Evolutionary conservation across 1,140 invertebrate genomes (phyloP), one percentile per base, ranked within the genome.

Genomic region (Pachyrhynchus sulphureomaculatus): DNA sequence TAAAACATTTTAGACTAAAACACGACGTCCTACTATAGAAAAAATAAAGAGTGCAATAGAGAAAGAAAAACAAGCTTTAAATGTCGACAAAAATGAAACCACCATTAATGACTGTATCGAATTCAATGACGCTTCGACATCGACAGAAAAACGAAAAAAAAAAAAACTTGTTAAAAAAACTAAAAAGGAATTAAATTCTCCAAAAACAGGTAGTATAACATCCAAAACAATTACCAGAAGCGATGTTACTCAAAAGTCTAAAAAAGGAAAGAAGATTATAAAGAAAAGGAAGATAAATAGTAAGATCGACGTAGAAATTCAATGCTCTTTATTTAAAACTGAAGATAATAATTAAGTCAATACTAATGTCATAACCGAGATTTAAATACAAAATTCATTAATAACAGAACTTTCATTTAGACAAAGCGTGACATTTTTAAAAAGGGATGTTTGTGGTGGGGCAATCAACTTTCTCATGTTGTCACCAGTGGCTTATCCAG

Each of bases 31-130:
- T 17, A 58, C 55, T 8, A 58, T 58, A 29, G 37, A 60, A 59
- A 64, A 59, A 64, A 59, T 64, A 10, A 59, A 48, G 48, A 45
- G 44, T 26, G 53, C 54, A 26, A 64, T 59, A 39, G 37, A 54
- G 54, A 34, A 51, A 54, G 36, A 45, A 37, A 45, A 56, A 37
- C 32, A 42, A 37, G 12, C 6, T 21, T 20, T 39, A 18, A 56
- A 4, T 15, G 39, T 39, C 13, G 21, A 56, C 2, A 26, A 24
- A n/a, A 13, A 52, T 17, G 32, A 44, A 29, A 45, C 33, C 21
- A 20, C 23, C 6, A 37, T 8, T 9, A 18, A 26, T n/a, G 45
- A 48, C 3, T 24, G 12, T 36, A n/a, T 34, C 0, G 13, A 21
- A 37, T 29, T 58, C 5, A 39, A 10, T 17, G 55, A 58, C 18